Percentiles rank a stretch among this genome's conserved stretches.
Conservation (phyloP, 2,113 vertebrate genomes). For the Psophia crepitans region DNA sequence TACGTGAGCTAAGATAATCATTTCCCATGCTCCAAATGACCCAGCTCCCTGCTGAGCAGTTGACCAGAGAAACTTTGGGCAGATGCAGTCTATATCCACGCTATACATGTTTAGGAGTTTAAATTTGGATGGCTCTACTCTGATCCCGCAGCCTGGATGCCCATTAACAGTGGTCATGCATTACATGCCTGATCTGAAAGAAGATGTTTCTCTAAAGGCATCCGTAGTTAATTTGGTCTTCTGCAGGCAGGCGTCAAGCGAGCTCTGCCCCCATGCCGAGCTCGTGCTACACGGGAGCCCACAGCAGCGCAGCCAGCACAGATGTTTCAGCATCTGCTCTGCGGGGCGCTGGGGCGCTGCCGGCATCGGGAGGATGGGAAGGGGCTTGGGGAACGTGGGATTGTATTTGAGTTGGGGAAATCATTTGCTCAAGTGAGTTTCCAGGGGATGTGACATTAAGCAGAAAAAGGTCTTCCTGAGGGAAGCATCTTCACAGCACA, state of each 20-base stretch:
- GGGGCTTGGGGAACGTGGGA: not conserved
- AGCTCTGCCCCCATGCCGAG: not conserved
- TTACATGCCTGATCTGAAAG: not conserved
- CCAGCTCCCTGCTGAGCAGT: not conserved
- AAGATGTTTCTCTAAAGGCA: not conserved
- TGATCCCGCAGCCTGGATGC: not conserved
- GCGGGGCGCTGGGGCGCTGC: fast-evolving
- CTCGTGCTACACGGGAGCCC: not conserved
- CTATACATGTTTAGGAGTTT: not conserved
- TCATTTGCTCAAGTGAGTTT: not conserved
- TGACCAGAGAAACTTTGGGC: not conserved
- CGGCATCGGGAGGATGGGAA: not conserved
- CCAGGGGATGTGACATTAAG: not conserved
- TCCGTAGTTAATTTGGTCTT: not conserved
- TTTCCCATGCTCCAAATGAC: not conserved
- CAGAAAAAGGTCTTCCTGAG: not conserved
- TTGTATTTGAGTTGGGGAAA: not conserved
- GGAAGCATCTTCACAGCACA: not conserved
- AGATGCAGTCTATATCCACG: not conserved
- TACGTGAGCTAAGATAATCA: not conserved
- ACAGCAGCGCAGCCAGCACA: not conserved
- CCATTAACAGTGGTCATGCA: not conserved
- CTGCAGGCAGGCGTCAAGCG: not conserved
- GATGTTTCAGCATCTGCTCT: not conserved
- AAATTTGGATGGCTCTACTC: not conserved